phyloP scores from a whole-genome alignment of 1,140 invertebrate species.

The Drosophila gunungcola region DNA sequence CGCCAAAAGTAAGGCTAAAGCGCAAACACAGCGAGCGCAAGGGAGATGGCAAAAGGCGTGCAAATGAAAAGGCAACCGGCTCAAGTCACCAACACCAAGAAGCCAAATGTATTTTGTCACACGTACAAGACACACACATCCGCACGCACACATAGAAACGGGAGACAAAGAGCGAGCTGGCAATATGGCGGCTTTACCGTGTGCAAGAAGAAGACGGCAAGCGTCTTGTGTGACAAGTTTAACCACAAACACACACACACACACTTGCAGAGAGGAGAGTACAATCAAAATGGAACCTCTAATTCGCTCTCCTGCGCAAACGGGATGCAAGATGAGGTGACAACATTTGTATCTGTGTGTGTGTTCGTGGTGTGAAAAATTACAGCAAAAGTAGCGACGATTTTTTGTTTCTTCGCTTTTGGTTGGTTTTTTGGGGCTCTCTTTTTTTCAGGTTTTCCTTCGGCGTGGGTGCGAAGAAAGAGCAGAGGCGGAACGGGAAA shows the following conservation, averaged over 20 bases:
- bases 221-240: constrained; percentile 82
- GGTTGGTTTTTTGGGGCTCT: constrained; percentile 39
- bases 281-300: constrained; percentile 73
- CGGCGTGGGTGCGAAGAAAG: constrained; percentile 19
- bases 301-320: constrained; percentile 34
- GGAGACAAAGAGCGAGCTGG: constrained; percentile 61
- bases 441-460: constrained; percentile 5
- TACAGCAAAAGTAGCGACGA: constrained; percentile 71
- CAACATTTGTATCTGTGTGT: constrained; percentile 32
- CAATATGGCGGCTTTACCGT: constrained; percentile 56
- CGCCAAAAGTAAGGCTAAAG: constrained; percentile 70
- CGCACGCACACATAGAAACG: constrained; percentile 27
- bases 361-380: constrained; percentile 71
- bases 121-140: constrained; percentile 44
- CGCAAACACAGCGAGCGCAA: constrained; percentile 63
- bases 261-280: constrained; percentile 46
- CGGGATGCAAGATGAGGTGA: constrained; percentile 37
- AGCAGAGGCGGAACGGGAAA: not conserved
- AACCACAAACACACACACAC: constrained; percentile 75
- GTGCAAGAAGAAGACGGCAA: constrained; percentile 78
- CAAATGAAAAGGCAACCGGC: constrained; percentile 77
- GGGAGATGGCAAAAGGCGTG: constrained; percentile 70
- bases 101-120: constrained; percentile 82
- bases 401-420: constrained; percentile 30
- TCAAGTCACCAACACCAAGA: constrained; percentile 67